Percentiles rank a stretch among this genome's conserved stretches.
phyloP scores from a whole-genome alignment of 2,888 invertebrate species.

The Galerucella pusilla region DNA sequence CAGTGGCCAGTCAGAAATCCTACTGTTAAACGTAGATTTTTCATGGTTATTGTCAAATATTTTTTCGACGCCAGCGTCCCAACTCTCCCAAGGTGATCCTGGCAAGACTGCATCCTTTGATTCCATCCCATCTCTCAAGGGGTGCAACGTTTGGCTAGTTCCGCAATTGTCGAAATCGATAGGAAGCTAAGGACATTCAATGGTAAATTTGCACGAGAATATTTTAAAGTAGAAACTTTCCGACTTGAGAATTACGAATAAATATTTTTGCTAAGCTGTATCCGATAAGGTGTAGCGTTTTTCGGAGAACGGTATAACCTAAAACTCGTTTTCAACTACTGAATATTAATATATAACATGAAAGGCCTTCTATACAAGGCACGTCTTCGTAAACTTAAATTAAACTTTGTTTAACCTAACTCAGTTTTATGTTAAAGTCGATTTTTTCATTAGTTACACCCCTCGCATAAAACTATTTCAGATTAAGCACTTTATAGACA shows the following conservation, averaged over 20 bases:
- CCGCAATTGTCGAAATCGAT: too few species aligned
- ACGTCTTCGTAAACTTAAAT: slow-evolving; percentile 8
- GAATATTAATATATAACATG: slow-evolving; percentile 15
- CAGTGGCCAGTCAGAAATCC: too few species aligned
- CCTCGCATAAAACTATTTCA: neutral
- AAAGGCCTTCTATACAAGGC: slow-evolving; percentile 6
- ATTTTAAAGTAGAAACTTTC: neutral
- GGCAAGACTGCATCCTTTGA: too few species aligned
- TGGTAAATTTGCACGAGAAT: too few species aligned
- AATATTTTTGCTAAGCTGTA: neutral
- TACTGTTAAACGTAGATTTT: too few species aligned
- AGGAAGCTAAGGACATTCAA: neutral
- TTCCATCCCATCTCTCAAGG: too few species aligned
- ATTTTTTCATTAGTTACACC: neutral
- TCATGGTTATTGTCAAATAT: too few species aligned
- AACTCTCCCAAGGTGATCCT: too few species aligned
- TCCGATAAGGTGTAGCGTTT: neutral
- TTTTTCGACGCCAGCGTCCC: too few species aligned
- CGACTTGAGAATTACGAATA: neutral
- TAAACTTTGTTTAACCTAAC: slow-evolving; percentile 12
- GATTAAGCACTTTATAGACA: neutral
- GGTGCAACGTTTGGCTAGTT: too few species aligned
- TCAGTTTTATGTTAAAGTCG: neutral
- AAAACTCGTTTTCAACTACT: slow-evolving; percentile 6
- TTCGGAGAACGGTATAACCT: neutral